These are phyloP conservation scores for Gyrodactylus bullatarudis DNA, from an alignment of 1,140 invertebrate species.

Conservation along the genomic window DNA sequence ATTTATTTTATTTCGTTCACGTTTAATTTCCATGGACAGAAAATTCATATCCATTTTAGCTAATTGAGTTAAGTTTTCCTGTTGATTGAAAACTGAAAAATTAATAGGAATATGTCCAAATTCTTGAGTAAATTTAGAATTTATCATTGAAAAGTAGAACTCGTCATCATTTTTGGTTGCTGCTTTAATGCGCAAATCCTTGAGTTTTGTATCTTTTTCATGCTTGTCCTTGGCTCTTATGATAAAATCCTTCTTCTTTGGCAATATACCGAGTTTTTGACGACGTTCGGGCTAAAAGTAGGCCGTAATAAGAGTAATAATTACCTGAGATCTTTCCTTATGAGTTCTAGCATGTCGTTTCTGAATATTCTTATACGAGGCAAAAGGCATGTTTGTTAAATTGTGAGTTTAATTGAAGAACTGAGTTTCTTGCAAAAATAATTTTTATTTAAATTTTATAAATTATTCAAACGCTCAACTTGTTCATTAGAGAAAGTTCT, in stretches of 20 bases:
- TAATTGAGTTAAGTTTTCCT: not conserved
- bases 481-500: too few relatives aligned
- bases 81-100: not conserved
- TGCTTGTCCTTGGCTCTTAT: not conserved
- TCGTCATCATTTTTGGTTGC: not conserved
- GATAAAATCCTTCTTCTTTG: slow-evolving; percentile 6
- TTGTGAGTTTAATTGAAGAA: not conserved
- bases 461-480: too few relatives aligned
- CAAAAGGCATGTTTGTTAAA: not conserved
- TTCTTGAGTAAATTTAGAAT: not conserved
- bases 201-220: not conserved
- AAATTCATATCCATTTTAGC: not conserved
- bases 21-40: not conserved
- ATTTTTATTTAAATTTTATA: too few relatives aligned
- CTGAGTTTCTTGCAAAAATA: not conserved
- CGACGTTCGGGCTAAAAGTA: not conserved
- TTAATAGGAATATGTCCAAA: not conserved
- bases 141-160: not conserved
- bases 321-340: not conserved
- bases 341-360: not conserved
- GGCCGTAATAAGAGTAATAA: too few relatives aligned
- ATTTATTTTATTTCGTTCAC: not conserved
- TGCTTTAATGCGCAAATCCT: not conserved
- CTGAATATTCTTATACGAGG: not conserved
- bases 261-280: not conserved